A percentile compares a stretch with the other conserved stretches of the same genome.
These are phyloP conservation scores for Scaptomyza caliginosa DNA, from an alignment of 2,888 invertebrate species.

Conservation along the genomic window DNA sequence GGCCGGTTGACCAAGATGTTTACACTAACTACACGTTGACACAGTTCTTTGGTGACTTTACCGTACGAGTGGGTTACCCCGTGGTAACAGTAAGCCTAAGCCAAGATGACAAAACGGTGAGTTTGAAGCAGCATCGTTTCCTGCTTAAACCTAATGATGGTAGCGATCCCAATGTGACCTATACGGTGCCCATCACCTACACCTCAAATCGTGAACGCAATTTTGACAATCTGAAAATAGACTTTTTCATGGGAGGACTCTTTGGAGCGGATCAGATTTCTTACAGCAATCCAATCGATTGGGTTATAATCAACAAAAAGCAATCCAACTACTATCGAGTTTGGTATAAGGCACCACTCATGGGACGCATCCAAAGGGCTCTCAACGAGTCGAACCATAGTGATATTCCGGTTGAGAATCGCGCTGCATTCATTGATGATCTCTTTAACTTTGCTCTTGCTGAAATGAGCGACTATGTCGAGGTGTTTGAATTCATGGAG, in stretches of 20 bases:
- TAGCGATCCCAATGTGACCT: constrained; percentile 53
- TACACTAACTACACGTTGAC: constrained; percentile 71
- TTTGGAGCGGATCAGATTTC: constrained; percentile 1
- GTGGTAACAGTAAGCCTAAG: constrained; percentile 85
- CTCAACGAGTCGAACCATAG: constrained; percentile 54
- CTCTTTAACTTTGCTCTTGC: constrained; percentile 87
- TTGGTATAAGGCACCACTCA: constrained; percentile 87
- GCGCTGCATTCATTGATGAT: constrained; percentile 91
- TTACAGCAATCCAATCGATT: constrained; percentile 51
- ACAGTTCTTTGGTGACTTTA: constrained; percentile 86
- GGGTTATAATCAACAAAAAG: constrained; percentile 79
- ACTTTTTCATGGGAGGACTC: constrained; percentile 52
- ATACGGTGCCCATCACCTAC: constrained; percentile 79
- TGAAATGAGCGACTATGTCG: constrained; percentile 45
- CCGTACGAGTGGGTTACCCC: constrained; percentile 88
- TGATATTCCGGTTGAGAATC: constrained; percentile 85
- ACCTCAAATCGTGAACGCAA: constrained; percentile 58
- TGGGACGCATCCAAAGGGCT: constrained; percentile 81
- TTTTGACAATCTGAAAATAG: constrained; percentile 68
- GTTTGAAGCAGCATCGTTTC: constrained; percentile 70
- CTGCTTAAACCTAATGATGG: constrained; percentile 59
- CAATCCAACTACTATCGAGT: constrained; percentile 86
- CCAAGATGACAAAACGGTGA: constrained; percentile 16
- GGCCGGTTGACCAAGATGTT: constrained; percentile 58
- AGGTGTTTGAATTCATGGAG: constrained; percentile 86